Evolutionary conservation across 2,797 vertebrate species (phyloP).

Genomic region (Peromyscus nudipes): DNA sequence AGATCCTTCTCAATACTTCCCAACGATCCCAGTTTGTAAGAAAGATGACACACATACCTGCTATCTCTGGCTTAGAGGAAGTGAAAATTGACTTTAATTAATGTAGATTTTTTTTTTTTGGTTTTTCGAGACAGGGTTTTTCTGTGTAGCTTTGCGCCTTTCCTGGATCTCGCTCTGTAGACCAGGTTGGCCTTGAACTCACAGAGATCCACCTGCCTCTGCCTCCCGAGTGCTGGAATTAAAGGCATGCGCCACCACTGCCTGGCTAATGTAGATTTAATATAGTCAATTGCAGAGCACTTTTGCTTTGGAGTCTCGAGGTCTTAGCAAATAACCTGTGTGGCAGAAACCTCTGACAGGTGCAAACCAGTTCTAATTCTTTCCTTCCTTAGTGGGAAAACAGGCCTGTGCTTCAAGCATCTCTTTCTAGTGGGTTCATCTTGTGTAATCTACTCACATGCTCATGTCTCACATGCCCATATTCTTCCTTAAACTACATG

Average conservation of each 20-base stretch:
- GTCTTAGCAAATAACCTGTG: not conserved
- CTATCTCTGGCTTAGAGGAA: not conserved
- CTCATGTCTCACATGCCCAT: not conserved
- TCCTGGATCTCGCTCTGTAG: no score
- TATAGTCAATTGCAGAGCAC: not conserved
- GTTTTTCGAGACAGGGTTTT: no score
- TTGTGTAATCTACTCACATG: not conserved
- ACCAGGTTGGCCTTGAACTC: no score
- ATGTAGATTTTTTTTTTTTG: not conserved
- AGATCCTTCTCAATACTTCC: not conserved
- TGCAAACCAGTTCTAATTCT: not conserved
- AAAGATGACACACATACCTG: not conserved
- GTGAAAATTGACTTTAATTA: not conserved
- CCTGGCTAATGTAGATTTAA: not conserved
- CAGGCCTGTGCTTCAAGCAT: not conserved
- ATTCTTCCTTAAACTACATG: not conserved
- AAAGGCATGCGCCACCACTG: no score
- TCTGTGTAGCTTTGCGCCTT: no score
- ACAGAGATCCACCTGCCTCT: no score
- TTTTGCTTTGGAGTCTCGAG: not conserved
- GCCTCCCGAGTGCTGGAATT: no score
- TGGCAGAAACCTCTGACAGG: not conserved
- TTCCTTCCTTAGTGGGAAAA: not conserved
- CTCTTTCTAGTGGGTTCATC: not conserved
- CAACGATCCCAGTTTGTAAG: not conserved